A percentile compares a stretch with the other conserved stretches of the same genome.
Conservation (phyloP, 2,888 invertebrate species). For the Lepeophtheirus nordmannii region DNA sequence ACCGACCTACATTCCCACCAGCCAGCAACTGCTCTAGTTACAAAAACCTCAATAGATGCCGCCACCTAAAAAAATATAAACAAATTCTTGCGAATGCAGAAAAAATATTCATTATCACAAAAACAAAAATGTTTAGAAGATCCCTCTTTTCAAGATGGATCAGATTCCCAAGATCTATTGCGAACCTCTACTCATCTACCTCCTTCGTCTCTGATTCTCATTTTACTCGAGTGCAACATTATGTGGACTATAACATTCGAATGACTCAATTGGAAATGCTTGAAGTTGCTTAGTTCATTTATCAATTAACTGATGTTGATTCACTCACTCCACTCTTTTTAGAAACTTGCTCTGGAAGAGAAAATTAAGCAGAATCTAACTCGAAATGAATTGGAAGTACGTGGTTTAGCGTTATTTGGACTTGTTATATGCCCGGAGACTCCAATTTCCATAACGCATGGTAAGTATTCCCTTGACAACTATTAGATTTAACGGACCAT, state of each 20-base stretch:
- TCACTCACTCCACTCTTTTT: neutral
- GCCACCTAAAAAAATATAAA: no score
- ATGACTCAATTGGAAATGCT: neutral
- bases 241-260: neutral
- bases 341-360: neutral
- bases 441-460: neutral
- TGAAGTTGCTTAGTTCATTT: neutral
- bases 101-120: no score
- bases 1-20: no score
- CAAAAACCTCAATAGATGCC: no score
- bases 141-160: no score
- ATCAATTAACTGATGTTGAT: neutral
- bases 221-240: neutral
- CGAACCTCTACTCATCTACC: no score
- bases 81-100: no score
- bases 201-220: neutral
- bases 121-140: no score
- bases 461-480: neutral
- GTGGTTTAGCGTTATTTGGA: neutral
- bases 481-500: neutral
- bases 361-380: neutral
- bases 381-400: neutral
- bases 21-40: no score
- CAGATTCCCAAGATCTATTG: no score
- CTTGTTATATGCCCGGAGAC: neutral